These are phyloP conservation scores for Pseudopleuronectes americanus DNA, from an alignment of 2,797 vertebrate genomes.

Conservation along the genomic window DNA sequence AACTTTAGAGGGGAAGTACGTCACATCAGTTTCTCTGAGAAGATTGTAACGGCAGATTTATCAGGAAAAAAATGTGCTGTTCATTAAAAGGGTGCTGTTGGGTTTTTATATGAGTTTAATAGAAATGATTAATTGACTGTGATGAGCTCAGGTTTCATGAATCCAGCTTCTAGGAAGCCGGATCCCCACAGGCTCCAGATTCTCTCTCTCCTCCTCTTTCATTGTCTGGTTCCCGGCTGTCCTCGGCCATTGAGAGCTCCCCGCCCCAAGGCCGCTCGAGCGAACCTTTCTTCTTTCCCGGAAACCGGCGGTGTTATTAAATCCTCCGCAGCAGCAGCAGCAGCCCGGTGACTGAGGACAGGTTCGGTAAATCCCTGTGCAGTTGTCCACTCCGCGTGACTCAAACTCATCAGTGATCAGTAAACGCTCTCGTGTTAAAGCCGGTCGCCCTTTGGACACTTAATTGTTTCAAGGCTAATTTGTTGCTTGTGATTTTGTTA, in stretches of 20 bases:
- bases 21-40: too few species aligned
- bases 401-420: constrained; percentile 30
- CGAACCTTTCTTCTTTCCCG: constrained; percentile 39
- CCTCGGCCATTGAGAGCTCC: not conserved
- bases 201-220: not conserved
- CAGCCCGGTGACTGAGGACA: constrained; percentile 14
- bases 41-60: too few species aligned
- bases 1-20: too few species aligned
- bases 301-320: constrained; percentile 52
- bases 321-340: constrained; percentile 24
- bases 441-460: too few species aligned
- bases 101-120: too few species aligned
- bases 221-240: constrained; percentile 33
- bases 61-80: too few species aligned
- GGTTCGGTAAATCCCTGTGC: constrained; percentile 26
- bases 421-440: too few species aligned
- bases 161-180: constrained; percentile 24
- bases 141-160: too few species aligned
- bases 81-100: too few species aligned
- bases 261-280: constrained; percentile 39
- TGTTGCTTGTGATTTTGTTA: too few species aligned
- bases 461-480: too few species aligned
- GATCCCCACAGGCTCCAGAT: not conserved
- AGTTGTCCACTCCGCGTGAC: constrained; percentile 25
- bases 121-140: too few species aligned